Evolutionary conservation across 1,140 invertebrate species (phyloP).

Genomic region (Akabosia matsudoensis): DNA sequence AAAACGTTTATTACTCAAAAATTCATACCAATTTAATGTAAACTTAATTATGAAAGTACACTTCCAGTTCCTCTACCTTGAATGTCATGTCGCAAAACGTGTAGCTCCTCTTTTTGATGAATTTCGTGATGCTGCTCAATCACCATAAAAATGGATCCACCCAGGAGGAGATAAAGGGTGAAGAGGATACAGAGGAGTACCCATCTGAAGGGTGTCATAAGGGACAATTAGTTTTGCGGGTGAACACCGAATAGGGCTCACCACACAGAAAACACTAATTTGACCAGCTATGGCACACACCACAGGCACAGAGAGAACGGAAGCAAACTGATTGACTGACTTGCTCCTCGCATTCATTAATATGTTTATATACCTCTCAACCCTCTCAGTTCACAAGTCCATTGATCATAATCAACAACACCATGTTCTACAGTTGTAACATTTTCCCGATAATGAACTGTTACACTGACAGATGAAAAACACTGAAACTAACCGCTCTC

Average conservation of each 20-base stretch:
- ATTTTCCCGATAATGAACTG: too few species aligned
- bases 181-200: constrained; percentile 35
- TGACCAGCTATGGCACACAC: background rate
- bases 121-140: constrained; percentile 43
- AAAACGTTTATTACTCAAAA: too few species aligned
- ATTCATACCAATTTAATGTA: background rate
- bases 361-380: constrained; percentile 10
- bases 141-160: constrained; percentile 42
- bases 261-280: constrained; percentile 1
- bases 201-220: constrained; percentile 42
- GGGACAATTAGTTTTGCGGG: background rate
- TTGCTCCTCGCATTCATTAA: background rate
- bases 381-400: too few species aligned
- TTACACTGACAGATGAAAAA: too few species aligned
- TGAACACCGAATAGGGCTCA: constrained; percentile 2
- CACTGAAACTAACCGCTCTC: too few species aligned
- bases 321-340: background rate
- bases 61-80: too few species aligned
- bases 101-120: constrained; percentile 33
- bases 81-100: constrained; percentile 36
- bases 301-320: background rate
- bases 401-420: too few species aligned
- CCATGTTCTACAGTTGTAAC: background rate
- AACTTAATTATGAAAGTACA: too few species aligned
- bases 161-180: constrained; percentile 35